phyloP scores from a whole-genome alignment of 2,113 vertebrate species.

The Galbula dea region DNA sequence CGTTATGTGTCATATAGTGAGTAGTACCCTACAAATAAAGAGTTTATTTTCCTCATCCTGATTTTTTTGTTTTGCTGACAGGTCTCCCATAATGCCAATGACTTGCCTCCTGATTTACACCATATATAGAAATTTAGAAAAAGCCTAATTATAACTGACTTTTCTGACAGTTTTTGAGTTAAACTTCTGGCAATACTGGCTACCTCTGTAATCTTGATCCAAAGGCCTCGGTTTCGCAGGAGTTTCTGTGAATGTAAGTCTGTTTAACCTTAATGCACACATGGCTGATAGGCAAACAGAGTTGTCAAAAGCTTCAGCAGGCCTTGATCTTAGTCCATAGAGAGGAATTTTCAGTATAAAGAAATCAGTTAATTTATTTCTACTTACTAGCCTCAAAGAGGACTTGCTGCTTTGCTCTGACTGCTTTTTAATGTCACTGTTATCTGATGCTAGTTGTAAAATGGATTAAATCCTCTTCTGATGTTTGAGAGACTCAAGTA shows the following conservation, averaged over 20 bases:
- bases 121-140: background rate
- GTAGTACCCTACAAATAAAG: background rate
- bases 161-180: background rate
- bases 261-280: background rate
- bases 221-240: background rate
- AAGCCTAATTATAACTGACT: background rate
- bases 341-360: conserved; percentile 20
- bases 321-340: background rate
- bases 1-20: background rate
- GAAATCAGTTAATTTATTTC: conserved; percentile 55
- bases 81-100: background rate
- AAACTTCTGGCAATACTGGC: background rate
- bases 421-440: conserved; percentile 21
- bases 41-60: background rate
- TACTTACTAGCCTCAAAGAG: conserved; percentile 19
- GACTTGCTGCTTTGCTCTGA: background rate
- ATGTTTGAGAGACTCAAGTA: conserved; percentile 15
- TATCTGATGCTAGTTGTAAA: conserved; percentile 46
- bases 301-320: background rate
- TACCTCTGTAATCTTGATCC: background rate
- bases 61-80: background rate
- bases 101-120: background rate
- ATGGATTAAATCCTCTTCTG: conserved; percentile 41
- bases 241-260: background rate
- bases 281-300: background rate